These are phyloP conservation scores for Chrysodeixis includens DNA, from an alignment of 2,888 invertebrate genomes.

Conservation along the genomic window DNA sequence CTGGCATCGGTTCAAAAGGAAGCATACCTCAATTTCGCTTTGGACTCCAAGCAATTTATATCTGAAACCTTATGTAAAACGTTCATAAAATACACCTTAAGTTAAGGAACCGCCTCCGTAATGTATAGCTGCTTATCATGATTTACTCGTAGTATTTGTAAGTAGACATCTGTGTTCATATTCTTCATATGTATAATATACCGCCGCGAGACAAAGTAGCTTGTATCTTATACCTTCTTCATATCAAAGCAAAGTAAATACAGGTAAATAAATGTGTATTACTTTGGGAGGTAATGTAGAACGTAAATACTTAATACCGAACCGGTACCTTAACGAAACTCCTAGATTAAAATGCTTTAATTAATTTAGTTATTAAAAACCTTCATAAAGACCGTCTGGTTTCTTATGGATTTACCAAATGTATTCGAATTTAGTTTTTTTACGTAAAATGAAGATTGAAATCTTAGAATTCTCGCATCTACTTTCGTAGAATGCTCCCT, in stretches of 20 bases:
- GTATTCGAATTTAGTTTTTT: conserved; percentile 50
- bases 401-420: conserved; percentile 30
- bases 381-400: conserved; percentile 26
- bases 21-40: conserved; percentile 52
- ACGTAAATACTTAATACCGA: conserved; percentile 29
- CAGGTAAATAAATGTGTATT: background rate
- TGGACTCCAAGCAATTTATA: conserved; percentile 33
- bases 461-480: conserved; percentile 57
- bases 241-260: background rate
- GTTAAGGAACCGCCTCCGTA: background rate
- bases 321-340: conserved; percentile 37
- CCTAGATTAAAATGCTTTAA: conserved; percentile 43
- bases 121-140: conserved; percentile 1
- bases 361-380: conserved; percentile 41
- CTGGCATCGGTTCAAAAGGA: conserved; percentile 50
- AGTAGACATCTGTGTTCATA: conserved; percentile 1
- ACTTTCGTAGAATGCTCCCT: conserved; percentile 54
- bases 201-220: conserved; percentile 1
- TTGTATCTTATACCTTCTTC: background rate
- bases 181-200: background rate
- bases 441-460: conserved; percentile 44
- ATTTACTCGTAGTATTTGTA: background rate
- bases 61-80: conserved; percentile 23
- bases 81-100: conserved; percentile 5
- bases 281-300: background rate